phyloP scores from a whole-genome alignment of 2,113 vertebrate genomes.

The Montifringilla adamsi region DNA sequence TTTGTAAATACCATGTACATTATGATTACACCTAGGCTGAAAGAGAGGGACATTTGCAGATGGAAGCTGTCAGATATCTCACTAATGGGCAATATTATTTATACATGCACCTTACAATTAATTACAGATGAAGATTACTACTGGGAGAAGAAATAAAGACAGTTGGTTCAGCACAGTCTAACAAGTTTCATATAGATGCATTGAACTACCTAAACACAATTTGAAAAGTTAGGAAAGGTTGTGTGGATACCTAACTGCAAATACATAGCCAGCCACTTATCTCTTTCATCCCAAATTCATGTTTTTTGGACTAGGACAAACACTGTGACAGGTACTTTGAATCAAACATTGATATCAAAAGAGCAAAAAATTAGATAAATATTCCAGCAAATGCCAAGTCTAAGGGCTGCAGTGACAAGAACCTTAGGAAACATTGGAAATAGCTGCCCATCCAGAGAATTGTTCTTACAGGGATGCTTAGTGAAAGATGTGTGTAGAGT shows the following conservation, averaged over 20 bases:
- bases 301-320: neutral
- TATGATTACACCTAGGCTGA: neutral
- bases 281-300: neutral
- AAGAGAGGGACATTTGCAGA: neutral
- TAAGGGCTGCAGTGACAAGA: neutral
- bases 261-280: neutral
- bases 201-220: neutral
- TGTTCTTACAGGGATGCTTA: neutral
- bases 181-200: neutral
- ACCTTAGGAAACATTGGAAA: neutral
- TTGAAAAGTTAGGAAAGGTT: neutral
- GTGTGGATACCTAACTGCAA: neutral
- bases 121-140: neutral
- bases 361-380: neutral
- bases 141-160: neutral
- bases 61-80: neutral
- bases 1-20: conserved; percentile 20
- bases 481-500: neutral
- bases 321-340: neutral
- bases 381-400: neutral
- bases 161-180: neutral
- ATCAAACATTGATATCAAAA: neutral
- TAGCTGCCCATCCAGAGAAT: neutral
- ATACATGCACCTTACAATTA: neutral
- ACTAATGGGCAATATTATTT: neutral